These are phyloP conservation scores for Limnothrissa miodon DNA, from an alignment of 2,113 vertebrate species.

Conservation along the genomic window DNA sequence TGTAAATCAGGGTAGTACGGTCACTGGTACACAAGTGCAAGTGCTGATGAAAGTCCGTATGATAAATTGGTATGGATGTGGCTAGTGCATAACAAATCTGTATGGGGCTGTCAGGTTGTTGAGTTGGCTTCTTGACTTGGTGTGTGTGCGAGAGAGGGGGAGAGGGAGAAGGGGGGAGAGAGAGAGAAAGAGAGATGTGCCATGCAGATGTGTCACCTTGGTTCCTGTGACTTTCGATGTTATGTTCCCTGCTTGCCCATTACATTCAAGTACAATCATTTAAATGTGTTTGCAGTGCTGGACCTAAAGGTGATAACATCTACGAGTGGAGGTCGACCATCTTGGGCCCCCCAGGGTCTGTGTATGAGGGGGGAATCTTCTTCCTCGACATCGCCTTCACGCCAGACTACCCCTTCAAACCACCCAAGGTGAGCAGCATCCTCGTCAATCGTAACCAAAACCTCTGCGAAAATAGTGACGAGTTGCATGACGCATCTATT, in stretches of 20 bases:
- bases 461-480: not conserved
- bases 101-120: no score
- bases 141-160: not conserved
- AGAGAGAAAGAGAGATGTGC: no score
- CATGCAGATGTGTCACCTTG: no score
- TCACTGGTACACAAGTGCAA: no score
- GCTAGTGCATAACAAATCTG: not conserved
- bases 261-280: no score
- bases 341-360: conserved; percentile 93
- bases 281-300: conserved; percentile 72
- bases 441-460: not conserved
- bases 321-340: conserved; percentile 98
- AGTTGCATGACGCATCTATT: not conserved
- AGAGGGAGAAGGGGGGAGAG: no score
- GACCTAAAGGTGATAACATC: conserved; percentile 97
- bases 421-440: conserved; percentile 85
- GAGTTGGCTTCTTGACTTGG: no score
- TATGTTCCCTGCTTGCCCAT: no score
- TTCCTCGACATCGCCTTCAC: conserved; percentile 98
- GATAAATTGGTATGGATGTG: not conserved
- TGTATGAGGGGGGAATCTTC: conserved; percentile 95
- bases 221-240: no score
- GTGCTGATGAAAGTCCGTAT: not conserved
- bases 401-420: conserved; percentile 97
- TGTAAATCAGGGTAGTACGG: no score